These are phyloP conservation scores for Anodontia alba DNA, from an alignment of 2,888 invertebrate genomes.

Conservation along the genomic window DNA sequence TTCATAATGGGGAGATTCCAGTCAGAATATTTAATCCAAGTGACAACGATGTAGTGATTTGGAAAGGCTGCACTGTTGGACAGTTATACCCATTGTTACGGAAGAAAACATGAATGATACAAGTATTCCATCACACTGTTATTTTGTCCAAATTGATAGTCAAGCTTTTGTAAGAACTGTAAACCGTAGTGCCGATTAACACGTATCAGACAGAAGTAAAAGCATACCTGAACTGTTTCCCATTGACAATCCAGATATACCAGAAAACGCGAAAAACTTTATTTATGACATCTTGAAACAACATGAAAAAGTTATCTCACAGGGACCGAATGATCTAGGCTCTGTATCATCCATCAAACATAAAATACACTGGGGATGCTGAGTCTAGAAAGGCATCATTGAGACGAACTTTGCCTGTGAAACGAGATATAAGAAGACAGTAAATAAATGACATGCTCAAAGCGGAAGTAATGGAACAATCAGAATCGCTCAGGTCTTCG, in stretches of 20 bases:
- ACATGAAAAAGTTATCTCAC: constrained; percentile 3
- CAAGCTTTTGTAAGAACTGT: too few species aligned
- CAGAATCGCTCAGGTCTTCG: constrained; percentile 16
- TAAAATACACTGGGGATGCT: constrained; percentile 23
- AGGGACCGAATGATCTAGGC: constrained; percentile 17
- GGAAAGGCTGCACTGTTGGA: constrained; percentile 13
- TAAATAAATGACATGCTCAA: constrained; percentile 18
- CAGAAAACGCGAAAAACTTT: constrained; percentile 6
- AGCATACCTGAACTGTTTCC: too few species aligned
- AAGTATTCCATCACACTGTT: too few species aligned
- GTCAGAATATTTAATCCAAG: background rate
- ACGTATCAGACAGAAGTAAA: too few species aligned
- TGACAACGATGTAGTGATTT: constrained; percentile 4
- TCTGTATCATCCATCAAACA: constrained; percentile 6
- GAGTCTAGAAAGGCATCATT: constrained; percentile 20
- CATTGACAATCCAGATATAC: constrained; percentile 15
- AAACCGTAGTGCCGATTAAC: too few species aligned
- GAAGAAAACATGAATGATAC: too few species aligned
- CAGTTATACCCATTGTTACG: too few species aligned
- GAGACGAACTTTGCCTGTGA: background rate
- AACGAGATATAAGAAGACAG: constrained; percentile 14
- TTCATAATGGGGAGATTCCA: background rate
- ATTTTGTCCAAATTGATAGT: too few species aligned
- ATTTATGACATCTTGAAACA: background rate
- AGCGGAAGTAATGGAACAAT: constrained; percentile 21